Base-by-base conservation (phyloP, 2,113 vertebrate species). In the Morone saxatilis region DNA sequence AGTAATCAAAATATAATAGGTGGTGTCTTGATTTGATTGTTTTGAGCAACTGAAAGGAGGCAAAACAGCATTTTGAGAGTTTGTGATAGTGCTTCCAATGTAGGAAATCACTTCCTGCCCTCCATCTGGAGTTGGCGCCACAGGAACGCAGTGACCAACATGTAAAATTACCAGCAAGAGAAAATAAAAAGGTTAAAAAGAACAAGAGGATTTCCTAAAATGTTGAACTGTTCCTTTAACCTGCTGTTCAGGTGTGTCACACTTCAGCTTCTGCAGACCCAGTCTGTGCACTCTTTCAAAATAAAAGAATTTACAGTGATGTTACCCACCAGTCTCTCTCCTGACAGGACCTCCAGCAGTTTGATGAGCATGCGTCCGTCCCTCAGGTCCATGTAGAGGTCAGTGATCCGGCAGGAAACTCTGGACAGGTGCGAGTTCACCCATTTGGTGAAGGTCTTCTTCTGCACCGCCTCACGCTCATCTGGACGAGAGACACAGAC, bases 361-460 rank as follows among this genome's bases (percentile, higher is more conserved):
- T 99, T 99, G 96, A 99, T 99, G 85, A 99, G 96, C 97, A 98
- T 98, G 80, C 98, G 96, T 57, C 98, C 98, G 86, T 99, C 98
- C 0, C 98, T 96, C 77, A 99, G 96, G 93, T 99, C 98, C 11
- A 96, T 94, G 93, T 99, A 99, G n/a, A 99, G 94, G 88, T 99
- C 97, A 7, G 97, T 98, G 92, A 99, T 99, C 68, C 98, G 93
- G 86, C 97, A 98, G 81, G 98, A 99, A 1, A 99, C 97, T 0
- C 98, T 94, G 82, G 97, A 97, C 76, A 99, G 91, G 93, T 99
- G 98, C 6, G 98, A 99, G 91, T 99, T 99, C 22, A 99, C 97
- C 98, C 98, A 99, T 75, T 99, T 99, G 2, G 97, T 97, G 94
- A 99, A 99, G 65, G 98, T 99, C 94, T 99, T 99, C 96, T 99